These are phyloP conservation scores for Gobio occitaniae DNA, from an alignment of 2,797 vertebrate species.

Conservation along the genomic window DNA sequence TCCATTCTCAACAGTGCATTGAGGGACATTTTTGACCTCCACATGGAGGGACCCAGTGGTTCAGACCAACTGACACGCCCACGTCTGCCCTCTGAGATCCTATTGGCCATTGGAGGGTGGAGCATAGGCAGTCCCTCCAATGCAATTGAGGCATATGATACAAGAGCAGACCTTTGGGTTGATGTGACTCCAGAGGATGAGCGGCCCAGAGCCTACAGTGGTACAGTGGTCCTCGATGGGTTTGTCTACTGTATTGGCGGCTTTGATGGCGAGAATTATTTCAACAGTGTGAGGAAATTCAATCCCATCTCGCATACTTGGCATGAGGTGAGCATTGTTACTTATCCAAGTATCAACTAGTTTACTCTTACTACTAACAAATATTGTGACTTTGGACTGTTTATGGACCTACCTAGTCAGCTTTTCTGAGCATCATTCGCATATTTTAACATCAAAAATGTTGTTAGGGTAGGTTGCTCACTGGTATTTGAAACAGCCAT, in stretches of 20 bases:
- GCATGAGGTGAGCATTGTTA: constrained; percentile 72
- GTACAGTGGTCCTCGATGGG: too few species aligned
- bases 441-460: too few species aligned
- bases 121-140: constrained; percentile 75
- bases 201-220: too few species aligned
- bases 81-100: constrained; percentile 72
- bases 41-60: neutral
- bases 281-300: constrained; percentile 80
- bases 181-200: too few species aligned
- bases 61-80: constrained; percentile 67
- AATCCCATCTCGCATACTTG: constrained; percentile 76
- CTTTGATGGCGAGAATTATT: constrained; percentile 77
- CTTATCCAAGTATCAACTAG: neutral
- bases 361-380: neutral
- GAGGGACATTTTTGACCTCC: constrained; percentile 58
- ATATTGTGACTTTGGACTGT: too few species aligned
- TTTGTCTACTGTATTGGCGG: constrained; percentile 68
- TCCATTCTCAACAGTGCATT: constrained; percentile 68
- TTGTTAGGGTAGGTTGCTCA: too few species aligned
- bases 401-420: too few species aligned
- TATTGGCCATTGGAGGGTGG: constrained; percentile 87
- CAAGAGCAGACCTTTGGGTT: too few species aligned
- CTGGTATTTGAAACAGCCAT: too few species aligned
- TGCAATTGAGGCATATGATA: too few species aligned
- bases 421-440: too few species aligned